A percentile compares a stretch with the other conserved stretches of the same genome.
These are phyloP conservation scores for Laupala kohalensis DNA, from an alignment of 1,140 invertebrate species.

Conservation along the genomic window DNA sequence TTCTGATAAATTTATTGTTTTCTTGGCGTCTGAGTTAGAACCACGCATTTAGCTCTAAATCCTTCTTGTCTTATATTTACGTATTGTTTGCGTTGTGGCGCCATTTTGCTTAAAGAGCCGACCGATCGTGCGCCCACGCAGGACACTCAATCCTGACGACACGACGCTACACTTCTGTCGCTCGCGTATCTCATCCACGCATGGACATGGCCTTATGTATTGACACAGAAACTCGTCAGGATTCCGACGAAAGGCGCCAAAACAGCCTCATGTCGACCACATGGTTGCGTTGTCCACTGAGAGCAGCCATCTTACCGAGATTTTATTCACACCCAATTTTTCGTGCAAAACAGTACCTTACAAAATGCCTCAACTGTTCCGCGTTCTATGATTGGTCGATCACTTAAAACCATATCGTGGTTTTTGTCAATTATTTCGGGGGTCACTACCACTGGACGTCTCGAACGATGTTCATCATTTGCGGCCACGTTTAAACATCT, in stretches of 20 bases:
- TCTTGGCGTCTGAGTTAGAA: too few relatives aligned
- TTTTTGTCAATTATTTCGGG: not conserved
- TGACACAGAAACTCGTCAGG: conserved; percentile 16
- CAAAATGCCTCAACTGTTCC: not conserved
- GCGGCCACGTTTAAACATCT: not conserved
- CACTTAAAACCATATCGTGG: not conserved
- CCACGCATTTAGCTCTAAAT: too few relatives aligned
- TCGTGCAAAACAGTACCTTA: not conserved
- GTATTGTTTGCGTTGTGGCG: too few relatives aligned
- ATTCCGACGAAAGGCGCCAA: conserved; percentile 7
- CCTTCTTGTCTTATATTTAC: too few relatives aligned
- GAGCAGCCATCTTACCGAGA: not conserved
- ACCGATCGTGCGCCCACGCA: too few relatives aligned
- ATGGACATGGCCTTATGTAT: conserved; percentile 22
- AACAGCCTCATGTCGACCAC: conserved; percentile 9
- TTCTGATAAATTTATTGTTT: too few relatives aligned
- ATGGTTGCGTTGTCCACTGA: conserved; percentile 5
- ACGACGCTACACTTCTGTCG: too few relatives aligned
- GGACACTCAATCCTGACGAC: too few relatives aligned
- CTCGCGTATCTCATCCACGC: conserved; percentile 23
- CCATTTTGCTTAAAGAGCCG: too few relatives aligned
- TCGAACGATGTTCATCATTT: not conserved
- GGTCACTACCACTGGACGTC: not conserved
- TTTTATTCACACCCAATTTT: not conserved
- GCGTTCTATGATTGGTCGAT: not conserved